Evolutionary conservation across 2,113 vertebrate genomes (phyloP), one percentile per base, ranked within the genome.

Genomic region (Lycocorax pyrrhopterus): DNA sequence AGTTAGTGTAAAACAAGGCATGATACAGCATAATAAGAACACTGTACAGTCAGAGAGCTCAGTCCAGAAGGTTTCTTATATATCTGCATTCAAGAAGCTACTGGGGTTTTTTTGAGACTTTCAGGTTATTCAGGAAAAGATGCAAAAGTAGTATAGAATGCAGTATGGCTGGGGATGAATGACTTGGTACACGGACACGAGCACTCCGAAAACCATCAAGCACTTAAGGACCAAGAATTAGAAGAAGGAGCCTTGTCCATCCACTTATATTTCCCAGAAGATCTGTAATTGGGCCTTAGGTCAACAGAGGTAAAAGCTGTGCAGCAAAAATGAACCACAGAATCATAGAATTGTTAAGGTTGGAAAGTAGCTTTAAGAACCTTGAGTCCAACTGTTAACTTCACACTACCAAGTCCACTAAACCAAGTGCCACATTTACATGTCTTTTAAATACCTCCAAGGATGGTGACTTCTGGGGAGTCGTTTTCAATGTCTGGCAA

Each of bases 41-140:
- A 3, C 8, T 6, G 5, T 53, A 21, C 6, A 27, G 58, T n/a
- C 68, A 64, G 23, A 81, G 27, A 83, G 13, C 26, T 66, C 52
- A 26, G 2, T 53, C 22, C 60, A 78, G 19, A 58, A 80, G 9
- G 7, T 56, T 56, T 75, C 37, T 58, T 82, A 1, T 5, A 32
- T 56, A 87, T 78, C 60, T 52, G 29, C 17, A 78, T 67, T 87
- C 52, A 81, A 78, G 32, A 81, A 72, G n/a, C 20, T 84, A 11
- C 20, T 29, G 26, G 4, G 9, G 0, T 0, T 29, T 64, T 35
- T 49, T 29, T 71, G 9, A 66, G 43, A 53, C 22, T 66, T 64
- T 62, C 29, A 37, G 30, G 18, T 35, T 84, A 25, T 52, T 87
- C 15, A 51, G 43, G 2, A 55, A 71, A 89, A 66, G 12, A 51